Base-by-base conservation (phyloP, 2,113 vertebrate genomes). In the Dromaius novaehollandiae region DNA sequence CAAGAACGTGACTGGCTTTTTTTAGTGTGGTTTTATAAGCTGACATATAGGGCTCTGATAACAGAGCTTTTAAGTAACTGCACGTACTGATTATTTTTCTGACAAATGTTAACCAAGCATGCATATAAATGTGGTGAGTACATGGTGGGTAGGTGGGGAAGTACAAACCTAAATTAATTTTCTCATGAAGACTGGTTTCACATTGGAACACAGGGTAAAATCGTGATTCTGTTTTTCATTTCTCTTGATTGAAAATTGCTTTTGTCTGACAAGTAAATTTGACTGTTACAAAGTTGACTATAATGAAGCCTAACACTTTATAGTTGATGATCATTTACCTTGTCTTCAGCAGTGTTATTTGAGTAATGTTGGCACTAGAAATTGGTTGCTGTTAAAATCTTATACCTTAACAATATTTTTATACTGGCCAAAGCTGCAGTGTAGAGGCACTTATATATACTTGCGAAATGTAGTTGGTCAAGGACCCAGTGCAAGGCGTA, bases 161-260 rank as follows among this genome's bases (percentile, higher is more conserved):
- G 78, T 85, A 95, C 46, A 82, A 93, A 79, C 20, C 51, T 85
- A 94, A 76, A 79, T 99, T 85, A 98, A 98, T 94, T 98, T 99
- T 93, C 93, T 95, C 86, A 98, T 98, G 92, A 98, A 97, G 98
- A 94, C 24, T 85, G 97, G 98, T 98, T 99, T 20, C 98, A 98
- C 66, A 97, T 98, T 96, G 94, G 98, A 95, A 96, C 97, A 55
- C 90, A 97, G 34, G 97, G 98, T 97, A 98, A 98, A 98, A 98
- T 99, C 40, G 53, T 97, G 95, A 84, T 92, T 89, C 6, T 8
- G 48, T 82, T 94, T 95, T 94, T 95, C 81, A 90, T 90, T 93
- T n/a, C 25, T 76, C 56, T 93, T 94, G 88, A 84, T 40, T 92
- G 80, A 94, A 93, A 94, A 90, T 71, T 77, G 69, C 74, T 96